A percentile compares a stretch with the other conserved stretches of the same genome.
Evolutionary conservation across 2,888 invertebrate genomes (phyloP).

Genomic region (Dolomedes plantarius): DNA sequence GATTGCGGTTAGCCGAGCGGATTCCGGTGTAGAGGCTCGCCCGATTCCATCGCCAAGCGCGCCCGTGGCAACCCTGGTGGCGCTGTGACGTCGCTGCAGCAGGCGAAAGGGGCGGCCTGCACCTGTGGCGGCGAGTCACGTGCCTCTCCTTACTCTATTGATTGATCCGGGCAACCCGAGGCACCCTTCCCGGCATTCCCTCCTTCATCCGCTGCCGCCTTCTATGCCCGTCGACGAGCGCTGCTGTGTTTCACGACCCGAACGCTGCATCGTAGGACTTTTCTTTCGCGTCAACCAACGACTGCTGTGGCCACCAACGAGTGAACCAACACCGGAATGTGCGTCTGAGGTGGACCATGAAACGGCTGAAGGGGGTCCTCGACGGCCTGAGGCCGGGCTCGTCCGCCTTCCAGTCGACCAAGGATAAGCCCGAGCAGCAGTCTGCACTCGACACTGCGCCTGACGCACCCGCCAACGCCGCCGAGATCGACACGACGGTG

Average conservation of each 20-base stretch:
- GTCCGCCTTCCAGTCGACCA: slow-evolving; percentile 49
- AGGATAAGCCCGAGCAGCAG: slow-evolving; percentile 64
- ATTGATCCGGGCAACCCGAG: slow-evolving; percentile 67
- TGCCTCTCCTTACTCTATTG: slow-evolving; percentile 57
- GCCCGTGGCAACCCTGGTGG: neutral
- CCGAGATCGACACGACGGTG: slow-evolving; percentile 58
- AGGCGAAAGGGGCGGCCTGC: slow-evolving; percentile 51
- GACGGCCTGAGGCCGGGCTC: slow-evolving; percentile 63
- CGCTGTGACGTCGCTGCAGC: slow-evolving; percentile 59
- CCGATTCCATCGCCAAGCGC: neutral
- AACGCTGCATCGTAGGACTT: neutral
- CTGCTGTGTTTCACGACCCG: neutral
- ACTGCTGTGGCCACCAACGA: neutral
- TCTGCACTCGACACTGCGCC: slow-evolving; percentile 49
- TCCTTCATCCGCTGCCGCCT: neutral
- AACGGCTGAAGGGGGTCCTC: slow-evolving; percentile 66
- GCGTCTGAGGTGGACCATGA: slow-evolving; percentile 47
- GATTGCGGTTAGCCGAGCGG: neutral
- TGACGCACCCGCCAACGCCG: slow-evolving; percentile 34
- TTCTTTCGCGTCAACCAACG: neutral
- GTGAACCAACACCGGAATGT: slow-evolving; percentile 31
- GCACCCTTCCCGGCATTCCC: slow-evolving; percentile 65
- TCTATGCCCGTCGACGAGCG: slow-evolving; percentile 28
- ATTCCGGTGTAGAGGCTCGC: slow-evolving; percentile 3
- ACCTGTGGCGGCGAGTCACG: slow-evolving; percentile 70